A percentile compares a stretch with the other conserved stretches of the same genome.
Conservation (phyloP, 2,888 invertebrate species). For the Therioaphis trifolii region DNA sequence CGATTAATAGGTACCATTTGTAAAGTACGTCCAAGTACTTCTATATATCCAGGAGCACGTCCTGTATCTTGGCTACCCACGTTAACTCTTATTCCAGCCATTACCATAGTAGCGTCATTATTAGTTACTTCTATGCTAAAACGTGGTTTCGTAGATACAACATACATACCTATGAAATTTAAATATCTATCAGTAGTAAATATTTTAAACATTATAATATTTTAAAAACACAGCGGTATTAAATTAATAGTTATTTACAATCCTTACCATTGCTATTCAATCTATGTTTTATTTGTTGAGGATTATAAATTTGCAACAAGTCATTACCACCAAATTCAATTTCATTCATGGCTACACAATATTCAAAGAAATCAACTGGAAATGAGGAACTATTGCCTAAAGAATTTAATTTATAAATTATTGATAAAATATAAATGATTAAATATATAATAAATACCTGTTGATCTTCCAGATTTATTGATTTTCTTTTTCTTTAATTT, state of each 20-base stretch:
- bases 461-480: slow-evolving; percentile 71
- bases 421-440: background rate
- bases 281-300: slow-evolving; percentile 91
- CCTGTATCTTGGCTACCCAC: slow-evolving; percentile 86
- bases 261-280: slow-evolving; percentile 72
- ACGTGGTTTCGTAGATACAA: slow-evolving; percentile 89
- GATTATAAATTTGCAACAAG: slow-evolving; percentile 92
- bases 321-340: slow-evolving; percentile 96
- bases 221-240: too few relatives aligned
- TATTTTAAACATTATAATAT: too few relatives aligned
- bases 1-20: slow-evolving; percentile 77
- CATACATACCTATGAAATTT: slow-evolving; percentile 91
- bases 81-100: slow-evolving; percentile 87
- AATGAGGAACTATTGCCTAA: slow-evolving; percentile 78
- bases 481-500: slow-evolving; percentile 75
- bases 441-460: slow-evolving; percentile 25
- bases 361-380: slow-evolving; percentile 97
- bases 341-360: slow-evolving; percentile 90
- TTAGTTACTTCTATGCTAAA: slow-evolving; percentile 90
- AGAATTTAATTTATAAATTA: slow-evolving; percentile 31
- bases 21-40: slow-evolving; percentile 81
- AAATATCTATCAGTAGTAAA: too few relatives aligned
- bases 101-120: slow-evolving; percentile 87
- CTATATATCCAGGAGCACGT: slow-evolving; percentile 81
- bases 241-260: slow-evolving; percentile 3